Percentiles rank a stretch among this genome's conserved stretches.
Conservation (phyloP, 1,140 invertebrate genomes). For the Nasonia longicornis region DNA sequence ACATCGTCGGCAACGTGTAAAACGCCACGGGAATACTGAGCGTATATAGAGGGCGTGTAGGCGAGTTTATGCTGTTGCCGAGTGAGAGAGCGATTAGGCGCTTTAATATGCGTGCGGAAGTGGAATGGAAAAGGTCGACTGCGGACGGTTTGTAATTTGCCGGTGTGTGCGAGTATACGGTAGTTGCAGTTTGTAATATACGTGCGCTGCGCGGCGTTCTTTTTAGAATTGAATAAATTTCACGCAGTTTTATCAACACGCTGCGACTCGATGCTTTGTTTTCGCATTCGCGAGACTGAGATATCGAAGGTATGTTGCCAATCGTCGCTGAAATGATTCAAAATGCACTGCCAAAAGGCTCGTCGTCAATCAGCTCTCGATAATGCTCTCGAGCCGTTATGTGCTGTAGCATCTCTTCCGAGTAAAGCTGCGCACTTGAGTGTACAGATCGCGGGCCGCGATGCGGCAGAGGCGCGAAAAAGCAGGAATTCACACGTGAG, state of each 20-base stretch:
- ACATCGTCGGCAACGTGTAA: background rate
- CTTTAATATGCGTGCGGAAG: background rate
- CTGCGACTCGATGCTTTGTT: too few species aligned
- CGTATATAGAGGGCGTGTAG: background rate
- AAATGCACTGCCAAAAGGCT: background rate
- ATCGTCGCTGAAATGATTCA: background rate
- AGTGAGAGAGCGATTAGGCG: background rate
- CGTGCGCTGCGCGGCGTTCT: too few species aligned
- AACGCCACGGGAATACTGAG: background rate
- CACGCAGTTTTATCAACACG: too few species aligned
- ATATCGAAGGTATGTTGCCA: too few species aligned
- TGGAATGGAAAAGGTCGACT: background rate
- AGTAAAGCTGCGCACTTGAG: background rate
- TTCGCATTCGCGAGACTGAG: too few species aligned
- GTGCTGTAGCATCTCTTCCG: background rate
- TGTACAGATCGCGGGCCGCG: background rate
- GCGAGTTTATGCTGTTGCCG: background rate
- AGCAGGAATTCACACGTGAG: conserved; percentile 8
- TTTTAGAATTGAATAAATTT: too few species aligned
- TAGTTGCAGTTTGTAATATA: background rate
- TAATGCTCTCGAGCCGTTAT: background rate
- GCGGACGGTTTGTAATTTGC: background rate
- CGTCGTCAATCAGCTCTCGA: background rate
- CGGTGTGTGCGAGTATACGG: background rate
- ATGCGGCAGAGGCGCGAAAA: background rate